phyloP scores from a whole-genome alignment of 1,140 invertebrate genomes.

The Pogonus chalceus region DNA sequence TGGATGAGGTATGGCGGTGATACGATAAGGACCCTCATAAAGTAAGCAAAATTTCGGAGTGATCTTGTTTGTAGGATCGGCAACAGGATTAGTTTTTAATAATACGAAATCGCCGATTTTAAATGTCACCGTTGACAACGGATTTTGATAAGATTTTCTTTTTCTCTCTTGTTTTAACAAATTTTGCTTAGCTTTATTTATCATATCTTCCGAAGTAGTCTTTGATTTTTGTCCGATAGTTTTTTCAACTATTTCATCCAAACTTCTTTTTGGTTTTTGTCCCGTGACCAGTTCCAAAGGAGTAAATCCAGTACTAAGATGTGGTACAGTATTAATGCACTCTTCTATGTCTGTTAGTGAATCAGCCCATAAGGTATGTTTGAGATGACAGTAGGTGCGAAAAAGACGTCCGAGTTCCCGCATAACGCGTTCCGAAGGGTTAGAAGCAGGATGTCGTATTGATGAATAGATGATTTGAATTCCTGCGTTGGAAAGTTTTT shows the following conservation, averaged over 20 bases:
- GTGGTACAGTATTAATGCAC: slow-evolving; percentile 30
- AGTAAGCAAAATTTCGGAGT: slow-evolving; percentile 20
- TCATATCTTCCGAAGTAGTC: too few species aligned
- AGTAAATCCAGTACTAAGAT: slow-evolving; percentile 26
- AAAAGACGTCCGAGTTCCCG: slow-evolving; percentile 24
- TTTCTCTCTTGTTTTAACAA: too few species aligned
- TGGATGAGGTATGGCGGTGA: slow-evolving; percentile 16
- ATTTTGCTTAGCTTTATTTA: too few species aligned
- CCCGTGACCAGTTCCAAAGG: slow-evolving; percentile 32
- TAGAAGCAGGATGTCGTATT: slow-evolving; percentile 24
- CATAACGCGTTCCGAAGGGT: slow-evolving; percentile 22
- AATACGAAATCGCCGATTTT: neutral
- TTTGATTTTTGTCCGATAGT: neutral
- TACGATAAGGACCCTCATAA: slow-evolving; percentile 22
- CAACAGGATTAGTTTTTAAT: neutral
- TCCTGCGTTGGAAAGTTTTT: slow-evolving; percentile 11
- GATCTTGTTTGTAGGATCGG: slow-evolving; percentile 15
- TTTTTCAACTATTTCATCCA: slow-evolving; percentile 10
- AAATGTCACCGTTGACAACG: too few species aligned
- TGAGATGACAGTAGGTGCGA: slow-evolving; percentile 22
- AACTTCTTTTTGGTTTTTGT: slow-evolving; percentile 1
- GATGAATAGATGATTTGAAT: slow-evolving; percentile 21
- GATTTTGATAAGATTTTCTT: too few species aligned
- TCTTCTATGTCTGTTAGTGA: slow-evolving; percentile 20
- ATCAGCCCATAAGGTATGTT: slow-evolving; percentile 19